Percentiles rank a stretch among this genome's conserved stretches.
Evolutionary conservation across 2,888 invertebrate genomes (phyloP).

Genomic region (Myopa testacea): DNA sequence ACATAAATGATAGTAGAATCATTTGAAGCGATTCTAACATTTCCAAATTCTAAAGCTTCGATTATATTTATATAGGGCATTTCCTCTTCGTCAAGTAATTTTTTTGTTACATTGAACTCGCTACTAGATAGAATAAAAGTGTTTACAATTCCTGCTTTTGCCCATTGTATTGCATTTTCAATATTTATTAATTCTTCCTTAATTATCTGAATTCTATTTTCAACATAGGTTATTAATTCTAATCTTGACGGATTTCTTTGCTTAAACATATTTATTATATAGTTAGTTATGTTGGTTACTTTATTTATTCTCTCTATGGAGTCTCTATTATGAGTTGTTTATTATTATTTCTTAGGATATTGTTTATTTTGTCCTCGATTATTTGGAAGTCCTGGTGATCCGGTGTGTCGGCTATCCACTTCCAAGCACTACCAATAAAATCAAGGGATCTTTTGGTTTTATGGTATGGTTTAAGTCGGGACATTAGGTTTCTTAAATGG

Average conservation of each 20-base stretch:
- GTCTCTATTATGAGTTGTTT: neutral
- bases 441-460: too few species aligned
- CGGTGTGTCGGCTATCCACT: conserved; percentile 41
- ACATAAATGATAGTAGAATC: conserved; percentile 43
- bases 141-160: too few species aligned
- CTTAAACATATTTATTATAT: conserved; percentile 1
- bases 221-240: conserved; percentile 29
- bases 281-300: neutral
- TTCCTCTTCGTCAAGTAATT: conserved; percentile 42
- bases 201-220: conserved; percentile 41
- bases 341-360: conserved; percentile 43
- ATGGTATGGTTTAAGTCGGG: too few species aligned
- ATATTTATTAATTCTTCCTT: neutral
- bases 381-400: conserved; percentile 41
- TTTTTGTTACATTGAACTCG: conserved; percentile 42
- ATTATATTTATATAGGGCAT: conserved; percentile 44
- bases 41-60: conserved; percentile 47
- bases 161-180: too few species aligned
- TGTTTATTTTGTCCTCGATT: conserved; percentile 40
- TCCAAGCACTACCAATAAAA: too few species aligned
- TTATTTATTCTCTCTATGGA: too few species aligned
- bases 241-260: neutral
- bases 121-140: conserved; percentile 42
- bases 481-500: too few species aligned
- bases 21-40: conserved; percentile 31